Conservation (phyloP, 2,888 invertebrate genomes). For the Aleiodes leptofemur region DNA sequence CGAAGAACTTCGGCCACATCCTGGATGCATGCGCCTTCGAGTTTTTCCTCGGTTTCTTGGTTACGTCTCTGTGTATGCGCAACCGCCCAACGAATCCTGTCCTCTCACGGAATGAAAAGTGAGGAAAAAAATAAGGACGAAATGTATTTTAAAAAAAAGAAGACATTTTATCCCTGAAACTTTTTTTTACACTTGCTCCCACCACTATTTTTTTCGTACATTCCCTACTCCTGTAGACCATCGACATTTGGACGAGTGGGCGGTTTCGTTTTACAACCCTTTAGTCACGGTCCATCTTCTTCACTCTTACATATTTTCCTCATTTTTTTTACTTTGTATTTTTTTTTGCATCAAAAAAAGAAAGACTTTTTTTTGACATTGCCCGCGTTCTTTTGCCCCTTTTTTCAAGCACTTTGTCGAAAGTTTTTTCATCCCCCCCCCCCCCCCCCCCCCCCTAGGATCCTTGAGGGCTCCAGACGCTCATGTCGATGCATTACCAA, state of each 20-base stretch:
- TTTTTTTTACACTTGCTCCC: slow-evolving; percentile 6
- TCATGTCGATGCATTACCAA: slow-evolving; percentile 35
- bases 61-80: slow-evolving; percentile 42
- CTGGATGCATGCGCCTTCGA: slow-evolving; percentile 52
- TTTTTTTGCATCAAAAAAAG: too few relatives aligned
- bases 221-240: slow-evolving; percentile 1
- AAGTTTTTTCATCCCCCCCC: not conserved
- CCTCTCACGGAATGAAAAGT: slow-evolving; percentile 12
- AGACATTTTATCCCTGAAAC: not conserved
- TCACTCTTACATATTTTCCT: slow-evolving; percentile 18
- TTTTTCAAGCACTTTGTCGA: slow-evolving; percentile 10
- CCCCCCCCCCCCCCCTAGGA: too few relatives aligned
- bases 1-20: not conserved
- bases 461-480: slow-evolving; percentile 28
- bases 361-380: not conserved
- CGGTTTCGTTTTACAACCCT: slow-evolving; percentile 37
- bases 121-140: slow-evolving; percentile 7
- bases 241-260: slow-evolving; percentile 38
- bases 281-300: slow-evolving; percentile 17
- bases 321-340: not conserved
- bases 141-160: not conserved
- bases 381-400: not conserved
- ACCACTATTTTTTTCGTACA: not conserved
- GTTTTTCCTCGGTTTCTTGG: not conserved
- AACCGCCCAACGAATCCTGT: slow-evolving; percentile 39